A percentile compares a stretch with the other conserved stretches of the same genome.
These are phyloP conservation scores for Ormyrus thymus DNA, from an alignment of 2,888 invertebrate species.

Conservation along the genomic window DNA sequence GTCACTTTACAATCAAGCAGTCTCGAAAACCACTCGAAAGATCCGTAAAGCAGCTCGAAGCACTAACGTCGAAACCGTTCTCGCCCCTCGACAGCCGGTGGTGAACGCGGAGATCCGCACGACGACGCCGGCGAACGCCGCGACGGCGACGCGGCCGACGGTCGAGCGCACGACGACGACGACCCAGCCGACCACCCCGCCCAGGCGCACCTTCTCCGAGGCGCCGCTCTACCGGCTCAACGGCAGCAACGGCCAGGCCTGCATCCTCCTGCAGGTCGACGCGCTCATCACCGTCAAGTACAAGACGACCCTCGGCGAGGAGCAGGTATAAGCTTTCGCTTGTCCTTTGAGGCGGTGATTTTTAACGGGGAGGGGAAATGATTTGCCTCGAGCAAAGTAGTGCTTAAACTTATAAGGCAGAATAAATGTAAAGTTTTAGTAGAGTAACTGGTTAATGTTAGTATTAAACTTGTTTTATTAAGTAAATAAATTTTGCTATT, in stretches of 20 bases:
- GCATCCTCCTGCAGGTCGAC: constrained; percentile 87
- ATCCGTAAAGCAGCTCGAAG: no score
- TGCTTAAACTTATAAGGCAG: no score
- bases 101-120: constrained; percentile 43
- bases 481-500: no score
- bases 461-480: no score
- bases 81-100: constrained; percentile 32
- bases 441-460: no score
- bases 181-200: constrained; percentile 65
- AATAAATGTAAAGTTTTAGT: no score
- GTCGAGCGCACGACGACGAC: constrained; percentile 74
- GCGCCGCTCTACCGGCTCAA: constrained; percentile 80
- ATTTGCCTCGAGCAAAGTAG: no score
- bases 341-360: no score
- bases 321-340: constrained; percentile 70
- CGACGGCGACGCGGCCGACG: neutral
- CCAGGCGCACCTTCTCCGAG: constrained; percentile 73
- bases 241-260: constrained; percentile 84
- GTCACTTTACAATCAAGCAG: no score
- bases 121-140: constrained; percentile 11
- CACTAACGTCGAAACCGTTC: no score
- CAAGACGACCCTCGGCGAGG: constrained; percentile 81
- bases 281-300: constrained; percentile 83
- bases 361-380: neutral
- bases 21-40: no score